Evolutionary conservation across 2,797 vertebrate species (phyloP), one percentile per base, ranked within the genome.

Genomic region (Sebastiscus tertius): DNA sequence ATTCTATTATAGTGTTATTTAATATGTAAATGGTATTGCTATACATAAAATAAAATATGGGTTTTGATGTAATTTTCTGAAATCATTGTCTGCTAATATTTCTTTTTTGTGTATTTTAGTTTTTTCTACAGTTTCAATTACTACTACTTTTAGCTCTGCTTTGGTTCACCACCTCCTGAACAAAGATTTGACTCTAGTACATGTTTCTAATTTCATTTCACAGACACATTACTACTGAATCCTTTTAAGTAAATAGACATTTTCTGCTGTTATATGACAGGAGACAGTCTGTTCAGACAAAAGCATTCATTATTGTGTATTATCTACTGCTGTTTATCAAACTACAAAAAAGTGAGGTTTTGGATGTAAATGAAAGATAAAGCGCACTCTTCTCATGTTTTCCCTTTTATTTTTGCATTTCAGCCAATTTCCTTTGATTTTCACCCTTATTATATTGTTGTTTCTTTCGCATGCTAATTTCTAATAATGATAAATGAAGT

Each of bases 11-110:
- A 97, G 96, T 98, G 97, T 98, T 98, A 98, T 98, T 98, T 98
- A 98, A 98, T 97, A 98, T 98, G 97, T 98, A 97, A 97, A 98
- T 97, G 97, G 97, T 98, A 98, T 98, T 98, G 97, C 97, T 97
- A 98, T 98, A 97, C 97, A 97, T 97, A 96, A 97, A 98, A 98
- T 98, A 99, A 98, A 98, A 96, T 97, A 98, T 98, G 96, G 95
- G 97, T 98, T 98, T 98, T 98, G 97, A 98, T 97, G 97, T 98
- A 97, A 95, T 95, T 96, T 95, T 94, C 81, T 94, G 78, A 89
- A 83, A 87, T 79, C n/a, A 75, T 69, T 77, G 74, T 87, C 80
- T 85, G 58, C 39, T 88, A 18, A 63, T 80, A 31, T 77, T 64
- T 78, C 14, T 52, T 73, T 75, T 62, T 49, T 52, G 22, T 52